A percentile compares a stretch with the other conserved stretches of the same genome.
phyloP scores from a whole-genome alignment of 2,888 invertebrate genomes.

The Caenorhabditis parvicauda region DNA sequence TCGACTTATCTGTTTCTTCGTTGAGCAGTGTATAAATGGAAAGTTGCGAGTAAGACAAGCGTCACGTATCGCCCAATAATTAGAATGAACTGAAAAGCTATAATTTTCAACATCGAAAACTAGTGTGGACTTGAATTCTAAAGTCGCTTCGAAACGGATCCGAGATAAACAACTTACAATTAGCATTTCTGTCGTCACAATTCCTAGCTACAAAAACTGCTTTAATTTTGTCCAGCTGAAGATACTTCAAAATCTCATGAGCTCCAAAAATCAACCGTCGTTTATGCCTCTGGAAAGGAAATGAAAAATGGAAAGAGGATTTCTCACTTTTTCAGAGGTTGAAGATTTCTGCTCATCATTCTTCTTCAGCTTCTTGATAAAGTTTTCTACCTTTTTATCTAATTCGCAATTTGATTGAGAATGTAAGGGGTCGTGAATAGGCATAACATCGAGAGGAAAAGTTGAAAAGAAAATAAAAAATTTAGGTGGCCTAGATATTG shows the following conservation, averaged over 20 bases:
- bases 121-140: too few relatives aligned
- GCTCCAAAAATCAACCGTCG: constrained; percentile 27
- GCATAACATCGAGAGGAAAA: neutral
- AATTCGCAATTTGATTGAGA: neutral
- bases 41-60: neutral
- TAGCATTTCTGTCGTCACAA: constrained; percentile 18
- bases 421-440: neutral
- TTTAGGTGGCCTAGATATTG: neutral
- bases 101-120: too few relatives aligned
- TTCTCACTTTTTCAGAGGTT: constrained; percentile 8
- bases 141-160: too few relatives aligned
- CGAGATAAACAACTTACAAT: too few relatives aligned
- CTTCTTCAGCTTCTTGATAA: constrained; percentile 17
- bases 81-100: too few relatives aligned
- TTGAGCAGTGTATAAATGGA: constrained; percentile 8
- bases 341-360: constrained; percentile 7
- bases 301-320: neutral
- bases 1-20: constrained; percentile 22
- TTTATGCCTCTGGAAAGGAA: constrained; percentile 15
- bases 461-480: neutral
- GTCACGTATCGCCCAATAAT: too few relatives aligned
- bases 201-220: constrained; percentile 28
- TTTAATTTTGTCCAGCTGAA: constrained; percentile 10
- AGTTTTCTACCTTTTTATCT: constrained; percentile 4
- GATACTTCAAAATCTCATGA: constrained; percentile 28